Evolutionary conservation across 2,888 invertebrate genomes (phyloP).

Genomic region (Cheilosia scutellata): DNA sequence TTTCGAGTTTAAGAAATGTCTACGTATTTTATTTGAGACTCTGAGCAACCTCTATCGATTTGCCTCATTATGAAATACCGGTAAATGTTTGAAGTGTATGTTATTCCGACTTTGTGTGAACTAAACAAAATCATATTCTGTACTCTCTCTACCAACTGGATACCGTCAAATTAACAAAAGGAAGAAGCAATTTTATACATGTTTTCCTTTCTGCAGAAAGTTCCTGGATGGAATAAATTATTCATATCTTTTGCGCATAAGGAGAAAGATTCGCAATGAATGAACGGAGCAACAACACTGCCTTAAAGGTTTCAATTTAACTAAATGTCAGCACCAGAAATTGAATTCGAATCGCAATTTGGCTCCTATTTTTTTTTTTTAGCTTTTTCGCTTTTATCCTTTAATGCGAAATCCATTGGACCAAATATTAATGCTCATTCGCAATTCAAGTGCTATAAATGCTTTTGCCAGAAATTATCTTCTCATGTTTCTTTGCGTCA

Average conservation of each 20-base stretch:
- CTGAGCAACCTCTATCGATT: too few species aligned
- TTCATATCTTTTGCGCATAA: constrained; percentile 66
- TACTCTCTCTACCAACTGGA: background rate
- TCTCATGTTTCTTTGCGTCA: background rate
- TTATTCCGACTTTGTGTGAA: too few species aligned
- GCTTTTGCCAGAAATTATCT: constrained; percentile 36
- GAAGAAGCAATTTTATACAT: background rate
- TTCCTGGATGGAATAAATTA: constrained; percentile 62
- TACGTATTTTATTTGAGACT: too few species aligned
- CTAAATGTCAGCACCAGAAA: constrained; percentile 84
- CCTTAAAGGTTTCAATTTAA: constrained; percentile 84
- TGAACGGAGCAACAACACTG: constrained; percentile 69
- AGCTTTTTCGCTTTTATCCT: constrained; percentile 31
- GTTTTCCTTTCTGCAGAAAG: background rate
- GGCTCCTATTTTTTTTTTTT: constrained; percentile 19
- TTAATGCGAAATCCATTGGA: constrained; percentile 57
- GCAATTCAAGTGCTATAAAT: constrained; percentile 47
- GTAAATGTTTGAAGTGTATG: too few species aligned
- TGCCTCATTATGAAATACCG: too few species aligned
- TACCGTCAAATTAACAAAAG: background rate
- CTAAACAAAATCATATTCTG: too few species aligned
- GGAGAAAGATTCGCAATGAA: constrained; percentile 47
- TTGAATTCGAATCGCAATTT: constrained; percentile 82
- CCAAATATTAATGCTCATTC: constrained; percentile 51
- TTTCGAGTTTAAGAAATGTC: too few species aligned